Conservation (phyloP, 2,888 invertebrate genomes). For the Drosophila paramelanica region DNA sequence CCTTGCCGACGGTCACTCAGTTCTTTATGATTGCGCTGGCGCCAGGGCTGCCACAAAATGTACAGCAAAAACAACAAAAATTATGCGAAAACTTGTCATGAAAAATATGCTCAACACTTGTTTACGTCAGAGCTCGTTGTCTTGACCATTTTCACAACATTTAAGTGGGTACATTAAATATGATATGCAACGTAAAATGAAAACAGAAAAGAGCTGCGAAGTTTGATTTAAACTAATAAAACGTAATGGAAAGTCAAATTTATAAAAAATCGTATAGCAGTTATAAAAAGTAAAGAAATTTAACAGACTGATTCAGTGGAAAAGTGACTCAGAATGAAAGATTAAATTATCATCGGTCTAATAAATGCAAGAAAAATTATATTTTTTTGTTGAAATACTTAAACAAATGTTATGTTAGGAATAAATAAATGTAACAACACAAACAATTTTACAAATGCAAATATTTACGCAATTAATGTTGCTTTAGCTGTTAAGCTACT, state of each 20-base stretch:
- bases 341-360: too few species aligned
- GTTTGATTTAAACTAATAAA: conserved; percentile 7
- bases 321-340: too few species aligned
- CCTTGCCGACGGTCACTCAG: conserved; percentile 50
- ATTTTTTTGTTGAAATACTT: too few species aligned
- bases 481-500: too few species aligned
- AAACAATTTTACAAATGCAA: too few species aligned
- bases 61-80: conserved; percentile 14
- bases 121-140: conserved; percentile 49
- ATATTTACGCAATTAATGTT: too few species aligned
- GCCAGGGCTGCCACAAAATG: conserved; percentile 45
- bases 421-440: too few species aligned
- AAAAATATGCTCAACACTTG: conserved; percentile 76
- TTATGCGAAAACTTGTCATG: conserved; percentile 54
- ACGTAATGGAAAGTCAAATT: not conserved
- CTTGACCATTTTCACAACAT: conserved; percentile 25
- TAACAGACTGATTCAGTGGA: too few species aligned
- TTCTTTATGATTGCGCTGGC: conserved; percentile 69
- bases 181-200: conserved; percentile 14
- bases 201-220: too few species aligned
- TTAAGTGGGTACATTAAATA: conserved; percentile 39
- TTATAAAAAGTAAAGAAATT: not conserved
- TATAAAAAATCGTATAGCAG: not conserved
- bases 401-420: too few species aligned
- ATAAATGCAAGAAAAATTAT: too few species aligned